A percentile compares a stretch with the other conserved stretches of the same genome.
phyloP scores from a whole-genome alignment of 2,113 vertebrate genomes.

The Rostratula benghalensis region DNA sequence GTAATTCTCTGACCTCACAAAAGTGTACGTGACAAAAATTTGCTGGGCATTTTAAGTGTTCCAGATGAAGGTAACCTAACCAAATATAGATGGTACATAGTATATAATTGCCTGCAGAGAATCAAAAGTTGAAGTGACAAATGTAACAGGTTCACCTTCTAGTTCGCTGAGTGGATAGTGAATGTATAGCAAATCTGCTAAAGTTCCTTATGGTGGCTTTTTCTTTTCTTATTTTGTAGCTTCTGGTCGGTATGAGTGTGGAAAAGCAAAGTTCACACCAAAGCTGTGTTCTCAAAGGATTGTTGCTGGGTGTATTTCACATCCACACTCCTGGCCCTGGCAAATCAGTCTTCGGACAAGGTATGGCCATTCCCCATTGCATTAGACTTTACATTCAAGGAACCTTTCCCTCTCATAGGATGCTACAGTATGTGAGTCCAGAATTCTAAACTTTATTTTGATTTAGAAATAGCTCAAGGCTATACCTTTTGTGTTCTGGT shows the following conservation, averaged over 20 bases:
- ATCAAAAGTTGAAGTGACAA: not conserved
- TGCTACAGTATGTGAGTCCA: not conserved
- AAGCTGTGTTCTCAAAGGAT: slow-evolving; percentile 87
- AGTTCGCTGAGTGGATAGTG: not conserved
- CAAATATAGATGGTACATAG: not conserved
- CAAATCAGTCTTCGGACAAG: slow-evolving; percentile 90
- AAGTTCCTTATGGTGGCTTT: not conserved
- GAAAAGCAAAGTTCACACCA: slow-evolving; percentile 78
- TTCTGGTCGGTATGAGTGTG: slow-evolving; percentile 76
- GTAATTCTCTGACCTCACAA: not conserved
- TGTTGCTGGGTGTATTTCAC: slow-evolving; percentile 89
- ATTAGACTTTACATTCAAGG: not conserved
- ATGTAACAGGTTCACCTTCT: not conserved
- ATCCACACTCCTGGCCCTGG: slow-evolving; percentile 94
- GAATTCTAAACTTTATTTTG: not conserved
- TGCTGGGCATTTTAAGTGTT: not conserved
- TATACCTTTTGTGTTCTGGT: not conserved
- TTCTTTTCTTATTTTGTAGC: slow-evolving; percentile 19
- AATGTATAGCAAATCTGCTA: fast-evolving
- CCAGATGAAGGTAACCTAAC: not conserved
- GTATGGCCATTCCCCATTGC: slow-evolving; percentile 52
- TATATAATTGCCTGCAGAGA: not conserved
- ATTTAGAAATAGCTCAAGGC: not conserved
- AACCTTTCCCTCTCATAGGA: not conserved
- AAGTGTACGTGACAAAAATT: not conserved